These are phyloP conservation scores for Galeopsomyia nigrocyanea DNA, from an alignment of 2,888 invertebrate genomes.

Conservation along the genomic window DNA sequence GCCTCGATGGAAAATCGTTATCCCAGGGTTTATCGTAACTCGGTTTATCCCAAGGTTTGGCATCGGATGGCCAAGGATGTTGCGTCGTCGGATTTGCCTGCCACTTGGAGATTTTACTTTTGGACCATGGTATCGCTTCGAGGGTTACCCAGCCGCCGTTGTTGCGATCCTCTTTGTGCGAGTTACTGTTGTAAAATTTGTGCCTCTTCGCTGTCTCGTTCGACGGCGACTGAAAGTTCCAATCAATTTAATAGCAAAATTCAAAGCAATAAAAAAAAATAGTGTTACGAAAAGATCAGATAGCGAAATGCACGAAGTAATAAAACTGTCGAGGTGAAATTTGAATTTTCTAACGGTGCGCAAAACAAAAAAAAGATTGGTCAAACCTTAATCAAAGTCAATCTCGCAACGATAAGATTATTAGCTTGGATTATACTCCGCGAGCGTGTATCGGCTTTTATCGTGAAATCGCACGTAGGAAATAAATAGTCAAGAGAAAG, in stretches of 20 bases:
- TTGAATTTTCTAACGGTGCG: slow-evolving; percentile 16
- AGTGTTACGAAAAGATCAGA: no score
- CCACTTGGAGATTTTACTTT: slow-evolving; percentile 86
- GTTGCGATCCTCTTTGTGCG: slow-evolving; percentile 74
- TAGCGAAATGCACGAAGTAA: no score
- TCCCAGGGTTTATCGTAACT: slow-evolving; percentile 62
- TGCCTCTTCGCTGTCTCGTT: slow-evolving; percentile 64
- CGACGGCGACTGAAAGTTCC: slow-evolving; percentile 44
- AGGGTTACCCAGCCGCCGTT: slow-evolving; percentile 85
- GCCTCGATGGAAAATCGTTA: slow-evolving; percentile 57
- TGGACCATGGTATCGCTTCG: slow-evolving; percentile 84
- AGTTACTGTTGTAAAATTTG: slow-evolving; percentile 69
- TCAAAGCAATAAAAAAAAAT: no score
- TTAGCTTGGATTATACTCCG: slow-evolving; percentile 6
- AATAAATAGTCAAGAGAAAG: slow-evolving; percentile 33
- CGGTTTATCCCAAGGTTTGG: slow-evolving; percentile 64
- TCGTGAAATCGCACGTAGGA: slow-evolving; percentile 21
- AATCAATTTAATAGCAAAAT: no score
- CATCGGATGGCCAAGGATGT: slow-evolving; percentile 65
- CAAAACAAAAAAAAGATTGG: not conserved
- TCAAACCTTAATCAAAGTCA: slow-evolving; percentile 8
- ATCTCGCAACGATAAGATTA: slow-evolving; percentile 26
- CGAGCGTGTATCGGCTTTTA: slow-evolving; percentile 15
- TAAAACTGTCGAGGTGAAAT: not conserved
- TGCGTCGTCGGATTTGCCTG: slow-evolving; percentile 72